Evolutionary conservation across 1,140 invertebrate species (phyloP), one percentile per base, ranked within the genome.

Genomic region (Yoshiicerus persimilis): DNA sequence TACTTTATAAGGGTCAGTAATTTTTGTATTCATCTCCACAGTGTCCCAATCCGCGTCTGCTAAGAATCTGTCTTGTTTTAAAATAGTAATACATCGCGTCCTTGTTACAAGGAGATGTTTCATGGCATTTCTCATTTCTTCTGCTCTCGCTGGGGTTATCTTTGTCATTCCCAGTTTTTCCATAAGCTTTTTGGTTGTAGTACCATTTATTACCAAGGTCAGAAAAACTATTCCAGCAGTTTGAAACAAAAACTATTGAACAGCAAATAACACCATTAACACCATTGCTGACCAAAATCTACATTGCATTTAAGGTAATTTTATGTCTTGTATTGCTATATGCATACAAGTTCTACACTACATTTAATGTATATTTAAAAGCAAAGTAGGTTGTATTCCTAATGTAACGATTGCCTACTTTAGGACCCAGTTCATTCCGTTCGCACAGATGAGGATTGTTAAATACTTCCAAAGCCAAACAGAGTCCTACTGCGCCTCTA

Each of bases 211-310:
- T 0, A 93, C 34, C 41, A 93, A 87, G 3, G 93, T 93, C 23
- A 93, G 89, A 39, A 93, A 91, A 16, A 93, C 93, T 34, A 93
- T 92, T 10, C 92, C 92, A 16, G 92, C 92, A 0, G 92, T 92
- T 90, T 93, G 92, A 56, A 93, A 91, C 8, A 93, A 89, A n/a
- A 93, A 90, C 92, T 93, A 89, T n/a, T n/a, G n/a, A n/a, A n/a
- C n/a, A n/a, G n/a, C n/a, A n/a, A n/a, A n/a, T n/a, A n/a, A n/a
- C n/a, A n/a, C n/a, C n/a, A n/a, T n/a, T n/a, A n/a, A n/a, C n/a
- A n/a, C n/a, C n/a, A n/a, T n/a, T n/a, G n/a, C n/a, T n/a, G n/a
- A n/a, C n/a, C n/a, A n/a, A n/a, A n/a, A n/a, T n/a, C n/a, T n/a
- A n/a, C n/a, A n/a, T n/a, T n/a, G n/a, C n/a, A n/a, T n/a, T n/a